Evolutionary conservation across 2,888 invertebrate genomes (phyloP).

Genomic region (Chrysina gloriosa): DNA sequence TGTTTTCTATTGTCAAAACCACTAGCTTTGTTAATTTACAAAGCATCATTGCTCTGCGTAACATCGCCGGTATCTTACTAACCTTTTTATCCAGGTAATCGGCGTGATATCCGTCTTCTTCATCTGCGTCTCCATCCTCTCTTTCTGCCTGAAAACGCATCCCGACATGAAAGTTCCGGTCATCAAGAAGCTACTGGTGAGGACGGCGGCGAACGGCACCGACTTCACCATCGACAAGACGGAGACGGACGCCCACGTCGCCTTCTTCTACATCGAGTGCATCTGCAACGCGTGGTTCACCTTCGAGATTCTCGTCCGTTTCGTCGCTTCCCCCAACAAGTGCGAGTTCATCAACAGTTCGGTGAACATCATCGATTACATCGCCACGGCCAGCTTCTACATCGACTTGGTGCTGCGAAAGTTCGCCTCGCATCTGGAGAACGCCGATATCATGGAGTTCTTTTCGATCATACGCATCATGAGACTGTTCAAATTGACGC

Average conservation of each 20-base stretch:
- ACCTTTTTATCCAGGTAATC: constrained; percentile 94
- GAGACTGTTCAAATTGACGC: constrained; percentile 95
- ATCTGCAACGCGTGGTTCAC: constrained; percentile 99
- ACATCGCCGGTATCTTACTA: too few species aligned
- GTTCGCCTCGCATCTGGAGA: constrained; percentile 91
- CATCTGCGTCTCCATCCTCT: constrained; percentile 98
- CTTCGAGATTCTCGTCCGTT: constrained; percentile 86
- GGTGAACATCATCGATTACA: constrained; percentile 98
- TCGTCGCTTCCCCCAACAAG: constrained; percentile 94
- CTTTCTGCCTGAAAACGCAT: constrained; percentile 99
- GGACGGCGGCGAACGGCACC: constrained; percentile 78
- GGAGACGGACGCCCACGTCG: constrained; percentile 95
- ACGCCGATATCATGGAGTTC: constrained; percentile 96
- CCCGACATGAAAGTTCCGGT: constrained; percentile 97
- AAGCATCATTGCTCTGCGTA: too few species aligned
- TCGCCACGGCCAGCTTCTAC: constrained; percentile 98
- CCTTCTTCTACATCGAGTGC: constrained; percentile 98
- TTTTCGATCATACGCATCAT: constrained; percentile 98
- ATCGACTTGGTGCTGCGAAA: constrained; percentile 91
- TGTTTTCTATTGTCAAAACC: too few species aligned
- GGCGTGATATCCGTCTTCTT: constrained; percentile 99
- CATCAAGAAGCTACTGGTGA: constrained; percentile 83
- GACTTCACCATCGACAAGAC: constrained; percentile 89
- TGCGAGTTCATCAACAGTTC: constrained; percentile 95
- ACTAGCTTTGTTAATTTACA: too few species aligned